Evolutionary conservation across 2,797 vertebrate genomes (phyloP), one percentile per base, ranked within the genome.

Genomic region (Artibeus lituratus): DNA sequence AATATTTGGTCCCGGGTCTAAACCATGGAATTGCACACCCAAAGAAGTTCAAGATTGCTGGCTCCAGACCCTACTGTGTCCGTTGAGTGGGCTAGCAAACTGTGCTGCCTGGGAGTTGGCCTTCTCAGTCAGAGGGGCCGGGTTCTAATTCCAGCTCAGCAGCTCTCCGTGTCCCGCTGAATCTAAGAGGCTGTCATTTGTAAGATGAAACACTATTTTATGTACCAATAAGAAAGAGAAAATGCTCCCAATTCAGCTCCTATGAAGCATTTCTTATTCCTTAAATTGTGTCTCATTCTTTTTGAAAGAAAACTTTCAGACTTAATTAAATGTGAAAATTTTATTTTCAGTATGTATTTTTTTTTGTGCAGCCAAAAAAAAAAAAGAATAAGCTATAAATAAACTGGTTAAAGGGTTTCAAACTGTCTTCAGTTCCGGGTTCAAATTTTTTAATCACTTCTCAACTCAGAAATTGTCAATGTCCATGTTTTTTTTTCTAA

Each of bases 1-100:
- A 55, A 39, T 92, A 55, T 96, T 93, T 98, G 97, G 80, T 29
- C 35, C 96, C 94, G 92, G 93, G 35, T 76, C 92, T 96, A 95
- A 94, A 91, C 97, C 24, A 12, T 7, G 73, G 74, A 97, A 93
- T 86, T 42, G 7, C 94, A 76, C 96, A 89, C 91, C 91, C 62
- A 93, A 95, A 95, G 94, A 44, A n/a, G 94, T 95, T 94, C 80
- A 37, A 21, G 72, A 29, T 9, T 59, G 21, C 53, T 89, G 35
- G 7, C 37, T 84, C 6, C 1, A 0, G 72, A 37, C 7, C 15
- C 26, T 49, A 69, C 70, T 47, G 24, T 73, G 22, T 76, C 55
- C 8, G 5, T 29, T 80, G 12, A 37, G 0, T 29, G 32, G 93
- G 51, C 65, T 14, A 90, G 39, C 24, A 89, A 73, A 22, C 3